Evolutionary conservation across 2,113 vertebrate genomes (phyloP), one percentile per base, ranked within the genome.

Genomic region (Oryzias celebensis): DNA sequence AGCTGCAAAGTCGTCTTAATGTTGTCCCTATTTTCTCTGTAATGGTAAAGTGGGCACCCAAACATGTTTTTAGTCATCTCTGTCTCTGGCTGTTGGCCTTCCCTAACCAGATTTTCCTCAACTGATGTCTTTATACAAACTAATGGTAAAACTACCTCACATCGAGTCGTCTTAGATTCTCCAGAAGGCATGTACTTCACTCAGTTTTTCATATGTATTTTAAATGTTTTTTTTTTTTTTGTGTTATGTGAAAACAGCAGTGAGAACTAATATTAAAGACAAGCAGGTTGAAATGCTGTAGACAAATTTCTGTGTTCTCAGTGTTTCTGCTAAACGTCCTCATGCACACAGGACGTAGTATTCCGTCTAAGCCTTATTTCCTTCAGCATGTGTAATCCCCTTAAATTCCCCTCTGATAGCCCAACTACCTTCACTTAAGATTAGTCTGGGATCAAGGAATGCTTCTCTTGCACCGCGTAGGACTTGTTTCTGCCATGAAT

Each of bases 341-440:
- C n/a, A 49, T 22, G 20, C 52, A 49, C 8, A n/a, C 65, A 43
- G 55, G 48, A 56, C 65, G 68, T 68, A 13, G 62, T 68, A 45
- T 74, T 74, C 58, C 24, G n/a, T 45, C 54, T 83, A 72, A 85
- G 73, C 71, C 80, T 66, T 66, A 62, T 85, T 85, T 80, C 75
- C 68, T 80, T 90, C 88, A 91, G 85, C 86, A 74, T 74, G 71
- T 85, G 75, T 91, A 92, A 90, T 89, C 87, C 89, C 76, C 66
- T 80, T 88, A 85, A 89, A 89, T 86, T 91, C 68, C 74, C 84
- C 67, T 83, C 80, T 88, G 88, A 92, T 91, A 90, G 65, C 84
- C 84, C 80, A 75, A 87, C 87, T 82, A 91, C 87, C 86, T 90
- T 88, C 82, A 86, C 88, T 89, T 86, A 77, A 89, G 86, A 92